Evolutionary conservation across 2,797 vertebrate species (phyloP), one percentile per base, ranked within the genome.

Genomic region (Euphonia xanthogaster): DNA sequence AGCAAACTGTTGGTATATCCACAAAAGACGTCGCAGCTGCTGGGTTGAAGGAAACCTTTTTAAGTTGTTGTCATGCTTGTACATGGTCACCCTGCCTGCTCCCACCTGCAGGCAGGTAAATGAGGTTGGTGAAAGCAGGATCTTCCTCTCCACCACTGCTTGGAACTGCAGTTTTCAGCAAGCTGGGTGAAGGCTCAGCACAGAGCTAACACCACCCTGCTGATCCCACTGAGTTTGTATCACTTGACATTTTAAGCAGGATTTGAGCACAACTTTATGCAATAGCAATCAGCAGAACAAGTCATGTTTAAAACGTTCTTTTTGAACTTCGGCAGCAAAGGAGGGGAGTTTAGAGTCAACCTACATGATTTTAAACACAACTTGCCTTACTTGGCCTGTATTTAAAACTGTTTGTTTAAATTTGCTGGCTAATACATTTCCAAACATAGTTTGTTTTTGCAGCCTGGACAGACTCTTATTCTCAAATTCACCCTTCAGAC

Each of bases 381-480:
- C 82, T 88, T 93, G 89, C 87, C 96, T 75, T 95, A 89, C 86
- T 96, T 87, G 89, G 96, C 57, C 62, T 70, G 75, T 67, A 87
- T 92, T 94, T 95, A 65, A 87, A 85, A 87, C 66, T 53, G 76
- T 89, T 95, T 90, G 94, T 96, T 97, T 94, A 88, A 91, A 94
- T 92, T 90, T 93, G 37, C 67, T 86, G 75, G 94, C 82, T 91
- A 93, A 95, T 92, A 88, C 85, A 90, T 94, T 93, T 94, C 94
- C 94, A 95, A 96, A 96, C 84, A 91, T 94, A 96, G 91, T 80
- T 95, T 91, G 87, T 88, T 94, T 94, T 90, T 80, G 67, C 62
- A 90, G 94, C 53, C 93, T 14, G 18, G 91, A 93, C 86, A 96
- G 93, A 83, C 85, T 92, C 82, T 60, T 70, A 91, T 31, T 88